These are phyloP conservation scores for Frieseomelitta varia DNA, from an alignment of 1,140 invertebrate genomes.

Conservation along the genomic window DNA sequence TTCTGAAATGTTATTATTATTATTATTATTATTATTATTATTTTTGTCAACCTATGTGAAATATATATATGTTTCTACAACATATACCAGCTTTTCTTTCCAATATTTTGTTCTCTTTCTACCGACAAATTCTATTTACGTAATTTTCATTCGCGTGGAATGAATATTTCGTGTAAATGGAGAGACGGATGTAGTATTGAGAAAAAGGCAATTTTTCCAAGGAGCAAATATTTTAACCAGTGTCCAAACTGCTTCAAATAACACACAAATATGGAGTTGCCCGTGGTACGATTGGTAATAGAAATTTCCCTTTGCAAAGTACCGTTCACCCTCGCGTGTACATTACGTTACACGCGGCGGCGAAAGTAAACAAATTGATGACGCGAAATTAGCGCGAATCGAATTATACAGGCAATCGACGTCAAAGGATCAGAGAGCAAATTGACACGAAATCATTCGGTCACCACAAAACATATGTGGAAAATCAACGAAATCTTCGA, in stretches of 20 bases:
- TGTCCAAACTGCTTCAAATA: not conserved
- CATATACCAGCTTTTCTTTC: too few relatives aligned
- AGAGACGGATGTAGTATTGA: too few relatives aligned
- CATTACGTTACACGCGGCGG: not conserved
- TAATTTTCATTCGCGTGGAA: too few relatives aligned
- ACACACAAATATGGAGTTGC: not conserved
- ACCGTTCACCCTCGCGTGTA: too few relatives aligned
- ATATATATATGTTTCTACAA: too few relatives aligned
- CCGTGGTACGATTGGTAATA: not conserved
- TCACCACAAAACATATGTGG: not conserved
- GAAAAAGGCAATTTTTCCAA: not conserved
- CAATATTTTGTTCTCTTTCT: too few relatives aligned
- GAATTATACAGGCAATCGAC: conserved; percentile 7
- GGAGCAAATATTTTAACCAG: not conserved
- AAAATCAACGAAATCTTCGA: not conserved
- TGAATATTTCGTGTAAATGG: too few relatives aligned
- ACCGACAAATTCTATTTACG: too few relatives aligned
- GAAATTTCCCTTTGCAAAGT: not conserved
- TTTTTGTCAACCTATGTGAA: too few relatives aligned
- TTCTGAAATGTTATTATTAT: too few relatives aligned
- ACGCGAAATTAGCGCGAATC: not conserved
- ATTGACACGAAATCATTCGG: not conserved
- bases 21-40: too few relatives aligned
- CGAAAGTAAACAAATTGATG: not conserved
- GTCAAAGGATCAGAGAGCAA: not conserved